Conservation (phyloP, 2,797 vertebrate genomes). For the Poeciliopsis infans region DNA sequence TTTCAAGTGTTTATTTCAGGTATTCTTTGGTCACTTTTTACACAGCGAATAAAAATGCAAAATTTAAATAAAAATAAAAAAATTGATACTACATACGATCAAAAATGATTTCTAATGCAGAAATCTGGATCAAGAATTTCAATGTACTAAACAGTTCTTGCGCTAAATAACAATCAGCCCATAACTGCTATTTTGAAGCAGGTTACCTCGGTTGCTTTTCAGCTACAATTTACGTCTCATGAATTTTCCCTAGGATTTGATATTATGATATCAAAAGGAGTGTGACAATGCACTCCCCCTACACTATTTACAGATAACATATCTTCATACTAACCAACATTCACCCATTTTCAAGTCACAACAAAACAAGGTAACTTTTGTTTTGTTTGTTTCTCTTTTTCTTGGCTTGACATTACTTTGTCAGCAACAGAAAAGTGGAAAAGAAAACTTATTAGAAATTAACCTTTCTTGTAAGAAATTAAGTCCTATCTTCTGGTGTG, state of each 20-base stretch:
- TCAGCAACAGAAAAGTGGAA: background rate
- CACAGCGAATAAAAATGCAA: background rate
- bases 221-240: too few species aligned
- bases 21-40: background rate
- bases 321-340: background rate
- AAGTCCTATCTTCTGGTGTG: background rate
- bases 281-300: background rate
- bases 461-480: background rate
- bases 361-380: background rate
- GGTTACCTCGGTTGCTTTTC: background rate
- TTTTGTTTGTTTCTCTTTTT: background rate
- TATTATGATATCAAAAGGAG: too few species aligned
- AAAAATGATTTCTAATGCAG: background rate
- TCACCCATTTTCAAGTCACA: background rate
- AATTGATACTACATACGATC: background rate
- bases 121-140: background rate
- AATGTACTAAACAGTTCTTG: background rate
- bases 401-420: background rate
- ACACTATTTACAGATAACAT: background rate
- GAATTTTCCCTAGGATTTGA: too few species aligned
- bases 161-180: background rate
- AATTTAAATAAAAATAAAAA: background rate
- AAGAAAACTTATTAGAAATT: background rate
- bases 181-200: background rate
- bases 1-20: background rate